Evolutionary conservation across 2,797 vertebrate species (phyloP), one percentile per base, ranked within the genome.

Genomic region (Epinephelus coioides): DNA sequence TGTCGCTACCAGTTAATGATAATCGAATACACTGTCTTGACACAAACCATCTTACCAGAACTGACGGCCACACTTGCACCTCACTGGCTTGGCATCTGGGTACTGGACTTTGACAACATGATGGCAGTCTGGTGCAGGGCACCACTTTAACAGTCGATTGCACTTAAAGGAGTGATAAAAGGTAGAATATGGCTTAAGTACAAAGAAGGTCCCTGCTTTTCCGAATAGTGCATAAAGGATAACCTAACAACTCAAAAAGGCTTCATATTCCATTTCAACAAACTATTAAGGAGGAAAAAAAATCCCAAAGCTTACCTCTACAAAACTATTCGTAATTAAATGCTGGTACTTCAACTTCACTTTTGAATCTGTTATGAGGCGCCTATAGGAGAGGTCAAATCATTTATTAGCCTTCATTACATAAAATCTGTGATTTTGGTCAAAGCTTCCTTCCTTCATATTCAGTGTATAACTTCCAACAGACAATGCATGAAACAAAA

Each of bases 271-370:
- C 10, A 66, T 19, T 23, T 78, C 0, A 55, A 57, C 25, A 60
- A 3, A 51, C 6, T 66, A 27, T 34, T 30, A 66, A 43, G 21
- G 5, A 19, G 3, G 61, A 73, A 53, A 63, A 23, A 57, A 80
- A 72, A 69, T 43, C 6, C 79, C 46, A 77, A 63, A 11, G 93
- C 97, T 97, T 96, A 99, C 98, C 98, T 99, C 98, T 97, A 99
- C 98, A 98, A 99, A 99, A 97, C 98, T 99, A 98, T 99, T 99
- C 69, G 98, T 99, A 96, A 99, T 99, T 98, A 99, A 97, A 98
- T 99, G 98, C 95, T 99, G 98, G 97, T 99, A 99, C 96, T 99
- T 99, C 97, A 99, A 97, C 95, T 99, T 99, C 95, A 99, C 98
- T 97, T 99, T 99, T 87, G 98, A 99, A 96, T 99, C 98, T 96